phyloP scores from a whole-genome alignment of 2,888 invertebrate genomes.

The Apodemia duryi region DNA sequence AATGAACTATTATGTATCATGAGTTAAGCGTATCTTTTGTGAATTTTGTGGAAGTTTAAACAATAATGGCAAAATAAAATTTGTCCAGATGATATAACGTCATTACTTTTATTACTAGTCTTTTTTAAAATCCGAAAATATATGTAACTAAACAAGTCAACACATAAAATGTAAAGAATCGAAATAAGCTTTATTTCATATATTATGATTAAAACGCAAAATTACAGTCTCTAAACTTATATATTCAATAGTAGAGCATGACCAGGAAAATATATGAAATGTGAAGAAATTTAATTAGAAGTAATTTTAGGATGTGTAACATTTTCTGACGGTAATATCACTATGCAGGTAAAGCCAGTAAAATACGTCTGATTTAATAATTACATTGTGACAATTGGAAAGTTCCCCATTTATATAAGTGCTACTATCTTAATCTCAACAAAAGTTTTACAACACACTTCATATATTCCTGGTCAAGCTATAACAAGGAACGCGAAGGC shows the following conservation, averaged over 20 bases:
- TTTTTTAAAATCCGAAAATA: constrained; percentile 17
- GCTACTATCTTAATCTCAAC: not conserved
- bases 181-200: constrained; percentile 31
- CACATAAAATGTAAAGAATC: constrained; percentile 32
- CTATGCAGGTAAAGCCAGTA: too few relatives aligned
- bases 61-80: constrained; percentile 37
- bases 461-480: not conserved
- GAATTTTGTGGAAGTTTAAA: constrained; percentile 52
- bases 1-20: constrained; percentile 38
- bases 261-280: not conserved
- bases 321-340: too few relatives aligned
- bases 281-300: not conserved
- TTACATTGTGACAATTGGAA: not conserved
- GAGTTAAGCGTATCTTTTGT: constrained; percentile 50
- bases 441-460: not conserved
- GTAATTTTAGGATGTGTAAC: not conserved
- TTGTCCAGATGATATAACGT: not conserved
- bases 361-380: too few relatives aligned
- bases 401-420: not conserved
- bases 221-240: constrained; percentile 34
- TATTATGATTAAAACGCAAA: constrained; percentile 12
- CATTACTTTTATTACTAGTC: constrained; percentile 1
- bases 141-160: constrained; percentile 36
- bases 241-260: constrained; percentile 43
- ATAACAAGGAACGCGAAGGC: constrained; percentile 52